phyloP scores from a whole-genome alignment of 2,888 invertebrate genomes.

The Eledona agricola region DNA sequence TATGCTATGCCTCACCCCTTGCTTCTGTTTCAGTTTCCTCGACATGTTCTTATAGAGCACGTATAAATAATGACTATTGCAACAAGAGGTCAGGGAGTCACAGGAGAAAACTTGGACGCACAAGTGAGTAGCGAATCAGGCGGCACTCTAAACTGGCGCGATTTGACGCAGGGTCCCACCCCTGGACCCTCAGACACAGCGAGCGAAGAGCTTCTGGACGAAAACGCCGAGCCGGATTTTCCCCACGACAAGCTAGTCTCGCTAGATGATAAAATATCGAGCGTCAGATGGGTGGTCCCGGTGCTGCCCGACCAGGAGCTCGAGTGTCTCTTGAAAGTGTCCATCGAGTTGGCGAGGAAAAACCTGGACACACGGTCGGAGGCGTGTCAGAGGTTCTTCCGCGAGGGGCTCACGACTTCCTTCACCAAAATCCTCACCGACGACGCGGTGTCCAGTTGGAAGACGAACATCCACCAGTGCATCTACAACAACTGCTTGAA shows the following conservation, averaged over 20 bases:
- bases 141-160: slow-evolving; percentile 1
- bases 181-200: slow-evolving; percentile 28
- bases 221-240: slow-evolving; percentile 74
- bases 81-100: slow-evolving; percentile 70
- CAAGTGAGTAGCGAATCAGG: slow-evolving; percentile 50
- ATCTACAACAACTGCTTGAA: slow-evolving; percentile 93
- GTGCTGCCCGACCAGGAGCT: slow-evolving; percentile 96
- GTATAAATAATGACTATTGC: slow-evolving; percentile 69
- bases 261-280: slow-evolving; percentile 95
- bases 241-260: slow-evolving; percentile 87
- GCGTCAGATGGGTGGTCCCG: slow-evolving; percentile 96
- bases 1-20: no score
- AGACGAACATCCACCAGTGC: slow-evolving; percentile 94
- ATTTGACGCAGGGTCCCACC: slow-evolving; percentile 18
- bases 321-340: slow-evolving; percentile 88
- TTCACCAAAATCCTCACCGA: slow-evolving; percentile 97
- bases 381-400: slow-evolving; percentile 93
- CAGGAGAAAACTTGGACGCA: slow-evolving; percentile 67
- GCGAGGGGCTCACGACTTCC: slow-evolving; percentile 91
- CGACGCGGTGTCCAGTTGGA: slow-evolving; percentile 98
- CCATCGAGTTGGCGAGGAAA: slow-evolving; percentile 86
- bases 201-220: slow-evolving; percentile 48
- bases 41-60: slow-evolving; percentile 56
- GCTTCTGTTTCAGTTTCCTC: slow-evolving; percentile 50
- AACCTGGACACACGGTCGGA: slow-evolving; percentile 90